phyloP scores from a whole-genome alignment of 2,888 invertebrate genomes.

The Copidosoma aretas region DNA sequence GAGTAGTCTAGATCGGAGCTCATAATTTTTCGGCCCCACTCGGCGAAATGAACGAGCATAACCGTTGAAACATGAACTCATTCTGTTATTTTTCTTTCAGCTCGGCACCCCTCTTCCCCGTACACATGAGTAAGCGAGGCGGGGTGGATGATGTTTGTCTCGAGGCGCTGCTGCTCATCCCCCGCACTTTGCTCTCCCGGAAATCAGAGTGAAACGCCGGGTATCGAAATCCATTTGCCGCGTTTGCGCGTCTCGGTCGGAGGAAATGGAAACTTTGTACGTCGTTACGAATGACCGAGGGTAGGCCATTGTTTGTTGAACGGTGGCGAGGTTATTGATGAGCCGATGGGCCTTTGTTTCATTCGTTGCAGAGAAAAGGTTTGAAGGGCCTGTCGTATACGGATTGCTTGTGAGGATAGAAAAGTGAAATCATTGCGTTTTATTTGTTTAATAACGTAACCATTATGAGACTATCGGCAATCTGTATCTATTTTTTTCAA shows the following conservation, averaged over 20 bases:
- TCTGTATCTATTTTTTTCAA: too few species aligned
- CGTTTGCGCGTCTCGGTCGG: not conserved
- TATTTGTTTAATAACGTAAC: too few species aligned
- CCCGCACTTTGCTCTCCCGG: constrained; percentile 45
- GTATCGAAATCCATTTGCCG: constrained; percentile 42
- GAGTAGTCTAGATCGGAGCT: constrained; percentile 38
- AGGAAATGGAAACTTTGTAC: constrained; percentile 12
- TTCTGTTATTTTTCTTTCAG: constrained; percentile 29
- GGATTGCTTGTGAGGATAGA: constrained; percentile 22
- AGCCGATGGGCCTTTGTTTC: constrained; percentile 32
- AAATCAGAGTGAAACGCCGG: constrained; percentile 45
- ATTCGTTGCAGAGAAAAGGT: constrained; percentile 10
- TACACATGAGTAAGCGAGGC: not conserved
- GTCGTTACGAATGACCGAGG: constrained; percentile 26
- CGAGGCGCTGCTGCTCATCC: constrained; percentile 14
- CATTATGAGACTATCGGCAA: too few species aligned
- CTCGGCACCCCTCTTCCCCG: not conserved
- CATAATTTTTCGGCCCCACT: constrained; percentile 54
- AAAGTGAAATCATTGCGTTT: too few species aligned
- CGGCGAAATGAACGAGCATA: constrained; percentile 50
- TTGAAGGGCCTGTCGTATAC: constrained; percentile 24
- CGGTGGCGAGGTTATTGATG: constrained; percentile 28
- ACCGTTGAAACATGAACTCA: constrained; percentile 36
- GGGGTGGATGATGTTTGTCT: not conserved
- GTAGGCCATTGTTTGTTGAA: not conserved